phyloP scores from a whole-genome alignment of 2,797 vertebrate species.

The Rhinoraja longicauda region DNA sequence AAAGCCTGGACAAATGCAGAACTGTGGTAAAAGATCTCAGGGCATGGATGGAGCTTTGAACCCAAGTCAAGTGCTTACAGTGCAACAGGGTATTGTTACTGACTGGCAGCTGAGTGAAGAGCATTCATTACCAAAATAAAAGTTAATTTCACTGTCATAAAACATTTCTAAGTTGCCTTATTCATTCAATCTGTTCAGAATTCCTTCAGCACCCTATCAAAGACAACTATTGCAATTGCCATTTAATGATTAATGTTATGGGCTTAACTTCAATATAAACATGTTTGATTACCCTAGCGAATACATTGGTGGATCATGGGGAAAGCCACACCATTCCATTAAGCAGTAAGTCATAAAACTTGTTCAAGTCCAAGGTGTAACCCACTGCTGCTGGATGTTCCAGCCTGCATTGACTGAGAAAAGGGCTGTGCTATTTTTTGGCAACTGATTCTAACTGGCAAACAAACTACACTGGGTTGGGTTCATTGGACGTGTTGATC shows the following conservation, averaged over 20 bases:
- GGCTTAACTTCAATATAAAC: too few relatives aligned
- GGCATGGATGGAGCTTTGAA: neutral
- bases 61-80: neutral
- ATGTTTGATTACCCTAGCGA: neutral
- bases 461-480: neutral
- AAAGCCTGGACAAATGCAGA: neutral
- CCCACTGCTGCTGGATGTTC: neutral
- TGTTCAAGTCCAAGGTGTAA: neutral
- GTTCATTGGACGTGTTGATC: neutral
- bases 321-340: neutral
- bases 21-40: neutral
- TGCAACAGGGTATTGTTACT: neutral
- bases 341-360: neutral
- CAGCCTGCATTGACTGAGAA: neutral
- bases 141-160: neutral
- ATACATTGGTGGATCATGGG: neutral
- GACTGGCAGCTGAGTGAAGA: neutral
- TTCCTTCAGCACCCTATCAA: neutral
- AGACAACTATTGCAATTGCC: neutral
- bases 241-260: neutral
- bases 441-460: neutral
- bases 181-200: neutral
- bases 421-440: neutral
- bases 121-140: neutral
- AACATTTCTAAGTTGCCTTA: neutral